Base-by-base conservation (phyloP, 1,140 invertebrate genomes). In the Aphelenchoides besseyi region DNA sequence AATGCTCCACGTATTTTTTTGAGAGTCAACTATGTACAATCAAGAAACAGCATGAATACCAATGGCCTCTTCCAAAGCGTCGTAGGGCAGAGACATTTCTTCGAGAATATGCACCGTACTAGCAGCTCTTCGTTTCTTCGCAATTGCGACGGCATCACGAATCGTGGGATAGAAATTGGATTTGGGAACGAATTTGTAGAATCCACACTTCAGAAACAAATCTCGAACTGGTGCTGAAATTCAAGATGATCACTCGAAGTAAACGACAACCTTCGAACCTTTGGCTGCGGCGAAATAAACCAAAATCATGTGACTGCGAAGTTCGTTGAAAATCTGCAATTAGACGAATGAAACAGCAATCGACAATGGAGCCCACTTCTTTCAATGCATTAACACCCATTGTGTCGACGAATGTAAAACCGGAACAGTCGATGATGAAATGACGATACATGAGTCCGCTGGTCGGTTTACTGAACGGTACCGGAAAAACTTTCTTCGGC, bases 331-430 rank as follows among this genome's bases (percentile, higher is more conserved):
- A 33, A 80, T 79, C 76, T 77, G 16, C 1, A 72, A 30, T 16
- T 55, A 75, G 23, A 71, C 41, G 3, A 9, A 54, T 26, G 12
- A 72, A 71, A 72, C 9, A 3, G 41, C 41, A 12, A 23, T 48
- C 41, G 23, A 23, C 59, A 16, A 36, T 18, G n/a, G 52, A 35
- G 0, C 29, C 8, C 28, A 78, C 76, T 35, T 81, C 79, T 69
- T 79, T 79, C 3, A 83, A 68, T 12, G 82, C 82, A 69, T 81
- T 82, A n/a, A 83, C 82, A 26, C 82, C 82, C 82, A 83, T 83
- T 26, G 66, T 84, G 52, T 83, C 82, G 12, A 83, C 82, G 55
- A 83, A 85, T 30, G 82, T 85, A 36, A 83, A 84, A 18, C 83
- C 82, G n/a, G 83, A 85, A 66, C 82, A 83, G 53, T 83, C 82